Base-by-base conservation (phyloP, 2,888 invertebrate genomes). In the Netelia inedita region DNA sequence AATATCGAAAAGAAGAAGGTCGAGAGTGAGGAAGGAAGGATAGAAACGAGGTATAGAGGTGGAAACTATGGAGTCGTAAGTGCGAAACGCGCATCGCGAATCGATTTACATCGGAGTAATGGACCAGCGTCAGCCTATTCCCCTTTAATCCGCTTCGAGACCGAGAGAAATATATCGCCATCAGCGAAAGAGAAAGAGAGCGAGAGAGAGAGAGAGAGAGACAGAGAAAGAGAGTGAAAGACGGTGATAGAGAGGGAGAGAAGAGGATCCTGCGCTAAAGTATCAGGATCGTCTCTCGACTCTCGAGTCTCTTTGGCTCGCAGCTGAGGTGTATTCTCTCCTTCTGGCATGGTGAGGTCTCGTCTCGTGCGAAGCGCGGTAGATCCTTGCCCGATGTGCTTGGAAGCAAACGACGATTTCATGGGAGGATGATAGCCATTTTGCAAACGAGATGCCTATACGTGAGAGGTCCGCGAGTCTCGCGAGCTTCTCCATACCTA, bases 361-460 rank as follows among this genome's bases (percentile, higher is more conserved):
- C 73, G 59, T 23, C 46, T 21, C 57, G 41, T 35, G 61, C 35
- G 79, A 46, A 55, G 82, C 68, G 78, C 66, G 76, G 71, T 72
- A 72, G 76, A 78, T 82, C 72, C 74, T 76, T 55, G 63, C 65
- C 46, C 72, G 76, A 82, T 76, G 71, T 76, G 82, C 76, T 78
- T 82, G 82, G 78, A 73, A 84, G 82, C 75, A 81, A 82, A 78
- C 76, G 82, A 79, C 81, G 69, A 82, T 85, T 84, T 78, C 82
- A 73, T 73, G 82, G 79, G 68, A 68, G 85, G 85, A 87, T 86
- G 85, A 87, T 87, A 82, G 85, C 85, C 83, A 78, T 86, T 86
- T 87, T 74, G 72, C 81, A 84, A 86, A 87, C 82, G 84, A 86
- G 84, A 84, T 86, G 78, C 63, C 65, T 73, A 65, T 79, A 73